Percentiles rank a stretch among this genome's conserved stretches.
phyloP scores from a whole-genome alignment of 2,888 invertebrate genomes.

The Phengaris alcon region DNA sequence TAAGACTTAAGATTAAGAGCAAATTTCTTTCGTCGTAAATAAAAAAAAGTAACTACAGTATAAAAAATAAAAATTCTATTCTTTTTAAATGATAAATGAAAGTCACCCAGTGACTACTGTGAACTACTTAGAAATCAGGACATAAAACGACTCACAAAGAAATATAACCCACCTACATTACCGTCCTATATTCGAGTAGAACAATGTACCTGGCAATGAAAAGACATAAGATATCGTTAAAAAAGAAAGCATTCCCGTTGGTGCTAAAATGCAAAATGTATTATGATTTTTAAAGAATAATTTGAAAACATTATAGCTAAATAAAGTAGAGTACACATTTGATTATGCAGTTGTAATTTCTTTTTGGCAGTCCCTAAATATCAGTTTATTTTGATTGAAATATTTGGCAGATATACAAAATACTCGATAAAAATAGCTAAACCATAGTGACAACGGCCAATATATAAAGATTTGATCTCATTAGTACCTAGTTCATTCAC shows the following conservation, averaged over 20 bases:
- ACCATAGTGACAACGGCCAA: conserved; percentile 38
- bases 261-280: background rate
- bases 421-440: conserved; percentile 38
- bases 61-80: background rate
- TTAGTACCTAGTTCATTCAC: conserved; percentile 40
- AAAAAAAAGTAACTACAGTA: too few species aligned
- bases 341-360: conserved; percentile 15
- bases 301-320: background rate
- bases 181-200: background rate
- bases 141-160: background rate
- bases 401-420: conserved; percentile 40
- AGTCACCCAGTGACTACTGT: conserved; percentile 1
- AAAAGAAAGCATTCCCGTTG: background rate
- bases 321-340: background rate
- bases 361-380: conserved; percentile 31
- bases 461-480: conserved; percentile 35
- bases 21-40: too few species aligned
- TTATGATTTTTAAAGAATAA: background rate
- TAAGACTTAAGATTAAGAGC: too few species aligned
- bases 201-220: background rate
- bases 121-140: conserved; percentile 10
- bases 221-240: background rate
- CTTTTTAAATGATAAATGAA: conserved; percentile 1
- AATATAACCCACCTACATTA: background rate
- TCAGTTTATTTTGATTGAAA: conserved; percentile 38